A percentile compares a stretch with the other conserved stretches of the same genome.
Evolutionary conservation across 2,113 vertebrate genomes (phyloP).

Genomic region (Gambusia affinis): DNA sequence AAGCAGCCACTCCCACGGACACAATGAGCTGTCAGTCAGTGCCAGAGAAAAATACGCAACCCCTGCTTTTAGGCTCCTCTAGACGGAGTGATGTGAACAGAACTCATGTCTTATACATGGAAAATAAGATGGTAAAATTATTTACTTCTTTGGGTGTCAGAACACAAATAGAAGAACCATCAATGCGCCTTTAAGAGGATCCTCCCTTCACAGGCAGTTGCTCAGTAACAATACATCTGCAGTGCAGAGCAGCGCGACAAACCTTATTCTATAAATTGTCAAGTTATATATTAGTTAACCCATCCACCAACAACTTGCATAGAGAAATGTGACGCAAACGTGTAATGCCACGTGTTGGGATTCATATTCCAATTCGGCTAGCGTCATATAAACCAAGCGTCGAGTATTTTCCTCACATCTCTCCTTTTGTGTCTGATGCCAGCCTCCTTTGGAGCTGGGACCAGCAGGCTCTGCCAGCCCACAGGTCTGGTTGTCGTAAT

Average conservation of each 20-base stretch:
- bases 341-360: not conserved
- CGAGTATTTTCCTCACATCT: not conserved
- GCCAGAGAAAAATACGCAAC: not conserved
- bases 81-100: not conserved
- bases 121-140: not conserved
- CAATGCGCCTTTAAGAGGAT: conserved; percentile 68
- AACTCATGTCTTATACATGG: too few relatives aligned
- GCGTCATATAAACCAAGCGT: not conserved
- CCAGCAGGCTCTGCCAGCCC: not conserved
- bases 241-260: conserved; percentile 63
- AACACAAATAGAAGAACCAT: conserved; percentile 13
- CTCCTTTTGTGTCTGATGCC: not conserved
- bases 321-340: not conserved
- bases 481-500: not conserved
- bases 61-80: not conserved
- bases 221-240: conserved; percentile 72
- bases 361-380: not conserved
- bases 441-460: not conserved
- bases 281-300: not conserved
- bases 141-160: not conserved
- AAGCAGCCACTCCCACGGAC: conserved; percentile 49
- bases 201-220: conserved; percentile 52
- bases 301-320: not conserved
- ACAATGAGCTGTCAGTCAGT: conserved; percentile 32
- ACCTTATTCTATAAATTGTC: not conserved